phyloP scores from a whole-genome alignment of 2,888 invertebrate species.

The Pollenia angustigena region DNA sequence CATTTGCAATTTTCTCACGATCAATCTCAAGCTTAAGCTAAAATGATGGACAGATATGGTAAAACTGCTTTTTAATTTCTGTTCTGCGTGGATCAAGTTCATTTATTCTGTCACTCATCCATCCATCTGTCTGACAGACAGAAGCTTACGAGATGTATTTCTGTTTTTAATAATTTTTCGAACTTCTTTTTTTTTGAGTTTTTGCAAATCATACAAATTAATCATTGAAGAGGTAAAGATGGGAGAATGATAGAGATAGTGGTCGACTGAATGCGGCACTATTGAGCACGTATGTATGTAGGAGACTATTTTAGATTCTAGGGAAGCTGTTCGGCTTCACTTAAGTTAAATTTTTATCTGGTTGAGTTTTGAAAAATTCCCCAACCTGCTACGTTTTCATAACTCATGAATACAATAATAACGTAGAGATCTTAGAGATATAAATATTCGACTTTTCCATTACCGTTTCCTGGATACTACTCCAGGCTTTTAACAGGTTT shows the following conservation, averaged over 20 bases:
- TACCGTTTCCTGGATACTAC: no score
- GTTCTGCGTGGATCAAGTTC: slow-evolving; percentile 40
- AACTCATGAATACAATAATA: no score
- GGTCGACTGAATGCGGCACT: background rate
- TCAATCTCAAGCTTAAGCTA: slow-evolving; percentile 57
- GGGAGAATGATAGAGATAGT: background rate
- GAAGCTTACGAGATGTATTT: slow-evolving; percentile 65
- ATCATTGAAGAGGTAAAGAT: slow-evolving; percentile 41
- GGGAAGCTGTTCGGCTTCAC: background rate
- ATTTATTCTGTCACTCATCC: slow-evolving; percentile 56
- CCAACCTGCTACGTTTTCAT: background rate
- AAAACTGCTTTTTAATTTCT: slow-evolving; percentile 46
- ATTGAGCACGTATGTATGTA: background rate
- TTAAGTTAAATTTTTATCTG: background rate
- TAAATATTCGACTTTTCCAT: no score
- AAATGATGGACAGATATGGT: slow-evolving; percentile 69
- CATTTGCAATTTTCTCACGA: slow-evolving; percentile 63
- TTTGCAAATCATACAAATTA: slow-evolving; percentile 48
- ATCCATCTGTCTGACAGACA: slow-evolving; percentile 65
- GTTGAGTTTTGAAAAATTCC: background rate
- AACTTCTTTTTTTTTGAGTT: slow-evolving; percentile 38
- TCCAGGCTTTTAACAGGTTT: no score
- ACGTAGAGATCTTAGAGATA: no score
- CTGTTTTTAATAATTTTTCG: slow-evolving; percentile 42
- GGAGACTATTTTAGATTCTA: background rate